Evolutionary conservation across 2,113 vertebrate species (phyloP).

Genomic region (Dermatemys mawii): DNA sequence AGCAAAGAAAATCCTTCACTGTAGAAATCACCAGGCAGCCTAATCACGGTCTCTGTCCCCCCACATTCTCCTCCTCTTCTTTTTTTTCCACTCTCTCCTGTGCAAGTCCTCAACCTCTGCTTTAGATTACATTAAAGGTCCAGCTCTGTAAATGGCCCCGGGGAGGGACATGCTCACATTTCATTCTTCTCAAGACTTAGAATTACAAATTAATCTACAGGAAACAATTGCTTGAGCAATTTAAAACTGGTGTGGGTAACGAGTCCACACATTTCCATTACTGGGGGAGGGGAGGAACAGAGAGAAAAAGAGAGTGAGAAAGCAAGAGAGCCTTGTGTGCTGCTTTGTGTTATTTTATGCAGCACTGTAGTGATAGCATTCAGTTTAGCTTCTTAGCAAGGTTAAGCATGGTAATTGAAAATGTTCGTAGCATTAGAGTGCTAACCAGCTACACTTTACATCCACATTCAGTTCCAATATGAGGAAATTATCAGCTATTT

Average conservation of each 20-base stretch:
- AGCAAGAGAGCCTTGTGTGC: neutral
- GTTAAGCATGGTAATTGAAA: constrained; percentile 62
- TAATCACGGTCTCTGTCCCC: fast-evolving
- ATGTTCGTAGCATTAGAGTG: constrained; percentile 23
- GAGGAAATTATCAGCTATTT: constrained; percentile 70
- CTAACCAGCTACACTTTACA: constrained; percentile 15
- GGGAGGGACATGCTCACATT: constrained; percentile 56
- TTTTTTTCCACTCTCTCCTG: fast-evolving
- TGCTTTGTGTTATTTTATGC: neutral
- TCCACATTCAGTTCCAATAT: neutral
- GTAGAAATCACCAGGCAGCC: neutral
- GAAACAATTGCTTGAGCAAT: constrained; percentile 72
- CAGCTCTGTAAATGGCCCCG: constrained; percentile 46
- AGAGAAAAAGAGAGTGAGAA: neutral
- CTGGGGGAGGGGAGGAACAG: neutral
- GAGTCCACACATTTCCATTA: neutral
- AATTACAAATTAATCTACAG: constrained; percentile 77
- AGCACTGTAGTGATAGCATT: neutral
- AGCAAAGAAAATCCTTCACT: neutral
- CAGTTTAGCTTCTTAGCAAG: constrained; percentile 36
- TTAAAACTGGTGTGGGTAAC: constrained; percentile 51
- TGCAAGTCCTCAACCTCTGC: neutral
- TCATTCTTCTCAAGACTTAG: constrained; percentile 62
- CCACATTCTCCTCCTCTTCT: neutral
- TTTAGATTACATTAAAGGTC: constrained; percentile 54